phyloP scores from a whole-genome alignment of 2,113 vertebrate genomes.

The Melanocharis versteri region DNA sequence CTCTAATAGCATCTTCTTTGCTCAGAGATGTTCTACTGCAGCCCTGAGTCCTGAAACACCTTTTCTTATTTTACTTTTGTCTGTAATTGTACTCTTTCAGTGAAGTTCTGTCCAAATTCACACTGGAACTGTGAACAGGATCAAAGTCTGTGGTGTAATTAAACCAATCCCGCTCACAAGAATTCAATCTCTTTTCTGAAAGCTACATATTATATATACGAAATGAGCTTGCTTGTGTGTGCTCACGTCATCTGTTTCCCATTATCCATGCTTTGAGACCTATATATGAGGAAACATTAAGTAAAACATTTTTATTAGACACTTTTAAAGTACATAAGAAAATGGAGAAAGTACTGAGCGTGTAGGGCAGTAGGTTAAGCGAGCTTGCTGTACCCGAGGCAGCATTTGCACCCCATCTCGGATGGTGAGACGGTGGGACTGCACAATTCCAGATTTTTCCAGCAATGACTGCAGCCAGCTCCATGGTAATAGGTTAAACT shows the following conservation, averaged over 20 bases:
- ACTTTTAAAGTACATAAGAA: slow-evolving; percentile 1
- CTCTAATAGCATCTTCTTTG: background rate
- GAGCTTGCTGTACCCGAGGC: background rate
- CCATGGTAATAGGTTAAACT: background rate
- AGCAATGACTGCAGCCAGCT: background rate
- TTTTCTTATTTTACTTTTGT: background rate
- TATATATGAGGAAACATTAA: slow-evolving; percentile 7
- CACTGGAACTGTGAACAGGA: background rate
- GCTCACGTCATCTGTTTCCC: slow-evolving; percentile 14
- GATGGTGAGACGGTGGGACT: background rate
- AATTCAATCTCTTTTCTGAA: background rate
- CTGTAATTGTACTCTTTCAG: background rate
- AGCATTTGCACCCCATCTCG: background rate
- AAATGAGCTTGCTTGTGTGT: background rate
- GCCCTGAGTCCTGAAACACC: background rate
- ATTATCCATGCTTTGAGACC: slow-evolving; percentile 25
- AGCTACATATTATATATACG: background rate
- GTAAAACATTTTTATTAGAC: slow-evolving; percentile 40
- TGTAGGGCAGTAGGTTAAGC: background rate
- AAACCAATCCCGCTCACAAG: background rate
- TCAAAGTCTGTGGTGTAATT: slow-evolving; percentile 15
- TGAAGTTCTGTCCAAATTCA: slow-evolving; percentile 7
- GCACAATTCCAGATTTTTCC: background rate
- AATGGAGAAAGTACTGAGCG: background rate
- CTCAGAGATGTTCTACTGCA: background rate